Base-by-base conservation (phyloP, 2,888 invertebrate genomes). In the Himalopsyche kuldschensis region DNA sequence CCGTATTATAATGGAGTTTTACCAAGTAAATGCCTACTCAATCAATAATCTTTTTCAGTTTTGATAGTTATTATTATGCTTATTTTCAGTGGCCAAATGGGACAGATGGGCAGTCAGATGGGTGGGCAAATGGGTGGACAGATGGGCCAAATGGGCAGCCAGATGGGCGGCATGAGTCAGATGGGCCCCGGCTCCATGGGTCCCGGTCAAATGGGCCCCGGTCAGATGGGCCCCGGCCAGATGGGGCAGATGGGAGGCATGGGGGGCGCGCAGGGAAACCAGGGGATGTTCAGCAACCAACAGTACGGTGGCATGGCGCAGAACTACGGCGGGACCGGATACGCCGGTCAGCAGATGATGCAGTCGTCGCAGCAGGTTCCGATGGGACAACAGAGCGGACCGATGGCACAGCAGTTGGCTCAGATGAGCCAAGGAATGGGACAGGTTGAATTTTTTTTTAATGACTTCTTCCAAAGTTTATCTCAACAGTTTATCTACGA, bases 231-330 rank as follows among this genome's bases (percentile, higher is more conserved):
- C 6, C 83, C 80, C 1, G 80, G 82, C 0, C 84, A 86, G 85
- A 90, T 90, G 90, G 88, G 88, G 0, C 88, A 81, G 69, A 91
- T 90, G 87, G 90, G 90, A n/a, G 91, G 84, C 89, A 92, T 87
- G 90, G 90, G 91, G 1, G 83, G 80, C n/a, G 84, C 78, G 11
- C 92, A 92, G 90, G 90, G 91, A 78, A 91, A 90, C 0, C 91
- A 92, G 87, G 89, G 88, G 87, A 93, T 94, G 93, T 94, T 94
- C 87, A 92, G 93, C 20, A 90, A 90, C 0, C 94, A 94, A 93
- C 94, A 94, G 88, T 93, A 92, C 88, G 89, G 89, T 88, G 83
- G 84, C 81, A 85, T 86, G 84, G 81, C 81, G 31, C 85, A 85
- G 81, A 80, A 78, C 11, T 85, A 86, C 32, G 90, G 91, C 0